Evolutionary conservation across 1,140 invertebrate species (phyloP).

Genomic region (Drosophila albomicans): DNA sequence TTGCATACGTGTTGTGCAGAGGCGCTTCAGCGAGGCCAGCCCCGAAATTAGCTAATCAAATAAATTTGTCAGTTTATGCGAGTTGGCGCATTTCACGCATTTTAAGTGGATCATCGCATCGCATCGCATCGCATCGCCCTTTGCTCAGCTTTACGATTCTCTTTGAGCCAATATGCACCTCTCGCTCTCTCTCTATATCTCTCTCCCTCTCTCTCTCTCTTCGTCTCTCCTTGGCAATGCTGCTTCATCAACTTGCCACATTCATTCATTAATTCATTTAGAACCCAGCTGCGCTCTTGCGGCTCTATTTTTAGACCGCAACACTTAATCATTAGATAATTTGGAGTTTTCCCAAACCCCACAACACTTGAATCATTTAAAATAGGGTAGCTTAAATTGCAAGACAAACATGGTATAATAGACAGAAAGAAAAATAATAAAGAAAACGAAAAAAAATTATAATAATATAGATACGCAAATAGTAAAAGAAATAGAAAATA

Average conservation of each 20-base stretch:
- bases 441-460: background rate
- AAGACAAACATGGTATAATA: no score
- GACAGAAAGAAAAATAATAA: no score
- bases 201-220: background rate
- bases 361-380: background rate
- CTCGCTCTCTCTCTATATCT: background rate
- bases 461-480: no score
- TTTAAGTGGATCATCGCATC: constrained; percentile 36
- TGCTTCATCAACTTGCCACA: background rate
- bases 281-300: constrained; percentile 13
- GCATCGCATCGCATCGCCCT: background rate
- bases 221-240: background rate
- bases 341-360: constrained; percentile 25
- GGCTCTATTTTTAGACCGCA: constrained; percentile 38
- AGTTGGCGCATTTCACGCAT: constrained; percentile 49
- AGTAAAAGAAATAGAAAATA: no score
- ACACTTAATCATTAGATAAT: constrained; percentile 54
- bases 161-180: background rate
- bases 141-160: background rate
- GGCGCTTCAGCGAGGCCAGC: constrained; percentile 1
- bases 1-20: constrained; percentile 48
- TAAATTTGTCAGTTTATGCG: constrained; percentile 63
- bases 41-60: constrained; percentile 49
- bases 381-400: background rate
- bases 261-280: constrained; percentile 6